Conservation (phyloP, 2,888 invertebrate species). For the Formica aserva region DNA sequence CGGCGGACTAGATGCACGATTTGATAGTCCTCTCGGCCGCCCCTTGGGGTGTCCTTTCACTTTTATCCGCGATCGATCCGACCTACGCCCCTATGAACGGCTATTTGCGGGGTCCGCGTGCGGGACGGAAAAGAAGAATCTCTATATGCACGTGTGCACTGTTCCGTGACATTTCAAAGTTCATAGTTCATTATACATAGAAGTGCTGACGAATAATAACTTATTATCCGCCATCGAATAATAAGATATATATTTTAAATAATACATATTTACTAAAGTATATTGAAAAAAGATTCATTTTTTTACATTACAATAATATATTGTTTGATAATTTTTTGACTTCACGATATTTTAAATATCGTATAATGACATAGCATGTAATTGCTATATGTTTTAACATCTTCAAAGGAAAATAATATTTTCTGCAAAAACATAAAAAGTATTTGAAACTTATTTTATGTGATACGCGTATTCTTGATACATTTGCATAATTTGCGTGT, state of each 20-base stretch:
- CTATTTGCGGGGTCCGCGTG: slow-evolving; percentile 63
- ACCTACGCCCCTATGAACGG: slow-evolving; percentile 71
- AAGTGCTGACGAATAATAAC: slow-evolving; percentile 35
- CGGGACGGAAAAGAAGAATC: slow-evolving; percentile 55
- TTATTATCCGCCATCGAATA: slow-evolving; percentile 42
- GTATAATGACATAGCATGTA: neutral
- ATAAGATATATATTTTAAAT: neutral
- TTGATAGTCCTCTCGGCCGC: slow-evolving; percentile 56
- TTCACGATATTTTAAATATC: neutral
- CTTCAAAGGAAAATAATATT: slow-evolving; percentile 2
- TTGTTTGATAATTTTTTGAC: neutral
- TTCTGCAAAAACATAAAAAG: neutral
- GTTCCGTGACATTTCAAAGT: slow-evolving; percentile 75
- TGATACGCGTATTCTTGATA: neutral
- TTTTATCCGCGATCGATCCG: slow-evolving; percentile 78
- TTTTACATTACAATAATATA: neutral
- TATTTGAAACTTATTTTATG: neutral
- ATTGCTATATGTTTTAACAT: neutral
- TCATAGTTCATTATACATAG: slow-evolving; percentile 68
- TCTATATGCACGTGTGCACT: slow-evolving; percentile 32
- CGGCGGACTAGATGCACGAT: slow-evolving; percentile 58
- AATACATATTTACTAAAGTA: neutral
- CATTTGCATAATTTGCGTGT: slow-evolving; percentile 27
- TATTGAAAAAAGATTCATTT: no score
- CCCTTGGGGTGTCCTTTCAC: slow-evolving; percentile 74